Conservation (phyloP, 2,888 invertebrate genomes). For the Stramonita haemastoma region DNA sequence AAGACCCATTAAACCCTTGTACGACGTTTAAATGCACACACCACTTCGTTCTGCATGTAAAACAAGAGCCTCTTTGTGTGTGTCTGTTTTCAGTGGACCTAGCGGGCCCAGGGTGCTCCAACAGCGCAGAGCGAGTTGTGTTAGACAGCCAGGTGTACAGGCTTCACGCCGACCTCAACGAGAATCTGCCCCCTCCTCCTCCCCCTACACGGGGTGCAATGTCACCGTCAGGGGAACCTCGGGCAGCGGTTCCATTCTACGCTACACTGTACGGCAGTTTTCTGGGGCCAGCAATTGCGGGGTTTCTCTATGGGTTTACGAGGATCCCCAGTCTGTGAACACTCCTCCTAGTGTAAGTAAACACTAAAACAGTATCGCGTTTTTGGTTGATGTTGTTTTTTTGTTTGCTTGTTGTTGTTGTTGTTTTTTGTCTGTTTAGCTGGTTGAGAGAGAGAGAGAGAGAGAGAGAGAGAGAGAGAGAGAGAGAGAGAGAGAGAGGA, state of each 20-base stretch:
- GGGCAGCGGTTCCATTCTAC: not conserved
- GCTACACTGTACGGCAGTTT: constrained; percentile 3
- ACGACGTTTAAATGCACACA: too few species aligned
- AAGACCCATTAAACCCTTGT: too few species aligned
- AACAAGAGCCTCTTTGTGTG: not conserved
- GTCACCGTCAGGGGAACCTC: not conserved
- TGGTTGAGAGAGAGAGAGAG: not conserved
- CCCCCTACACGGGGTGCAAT: not conserved
- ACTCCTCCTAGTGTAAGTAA: constrained; percentile 5
- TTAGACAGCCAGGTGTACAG: constrained; percentile 14
- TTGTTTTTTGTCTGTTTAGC: not conserved
- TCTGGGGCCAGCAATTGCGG: constrained; percentile 21
- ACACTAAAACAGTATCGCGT: not conserved
- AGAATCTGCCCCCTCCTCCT: not conserved
- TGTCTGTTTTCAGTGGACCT: constrained; percentile 31
- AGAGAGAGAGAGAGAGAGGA: not conserved
- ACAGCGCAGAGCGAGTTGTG: not conserved
- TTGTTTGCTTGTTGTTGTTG: not conserved
- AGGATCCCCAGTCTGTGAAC: not conserved
- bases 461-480: not conserved
- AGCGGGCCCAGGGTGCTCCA: constrained; percentile 16
- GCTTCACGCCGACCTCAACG: not conserved
- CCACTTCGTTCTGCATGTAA: not conserved
- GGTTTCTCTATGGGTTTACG: not conserved
- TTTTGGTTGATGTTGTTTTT: not conserved